Conservation (phyloP, 53 echinoderm and acorn worm genomes). For the Mesocentrotus franciscanus region DNA sequence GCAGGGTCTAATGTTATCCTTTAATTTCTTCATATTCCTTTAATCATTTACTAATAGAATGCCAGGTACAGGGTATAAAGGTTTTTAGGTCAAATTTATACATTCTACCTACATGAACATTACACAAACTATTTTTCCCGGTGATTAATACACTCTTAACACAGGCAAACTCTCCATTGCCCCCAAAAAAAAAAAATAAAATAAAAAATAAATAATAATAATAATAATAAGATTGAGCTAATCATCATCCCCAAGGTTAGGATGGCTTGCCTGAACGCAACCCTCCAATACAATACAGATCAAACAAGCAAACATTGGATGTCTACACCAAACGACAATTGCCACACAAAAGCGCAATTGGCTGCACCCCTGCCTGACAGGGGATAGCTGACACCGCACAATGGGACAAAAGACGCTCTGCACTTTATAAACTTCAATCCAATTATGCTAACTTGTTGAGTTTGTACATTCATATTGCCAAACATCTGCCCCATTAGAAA, state of each 20-base stretch:
- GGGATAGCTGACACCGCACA: not conserved
- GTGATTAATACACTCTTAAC: too few species aligned
- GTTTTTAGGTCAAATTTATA: too few species aligned
- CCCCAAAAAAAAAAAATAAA: not conserved
- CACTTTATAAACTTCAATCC: conserved; percentile 33
- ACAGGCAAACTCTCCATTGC: too few species aligned
- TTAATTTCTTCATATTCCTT: too few species aligned
- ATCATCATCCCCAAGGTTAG: conserved; percentile 2
- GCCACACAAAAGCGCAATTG: conserved; percentile 16
- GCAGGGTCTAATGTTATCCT: too few species aligned
- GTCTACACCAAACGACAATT: not conserved
- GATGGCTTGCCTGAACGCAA: not conserved
- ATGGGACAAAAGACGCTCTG: conserved; percentile 1
- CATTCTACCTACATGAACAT: too few species aligned
- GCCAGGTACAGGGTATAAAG: too few species aligned
- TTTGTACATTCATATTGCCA: not conserved
- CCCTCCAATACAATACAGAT: not conserved
- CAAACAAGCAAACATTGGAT: conserved; percentile 29
- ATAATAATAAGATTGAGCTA: not conserved
- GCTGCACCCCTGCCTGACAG: not conserved
- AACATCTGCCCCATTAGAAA: conserved; percentile 29
- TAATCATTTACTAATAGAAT: too few species aligned
- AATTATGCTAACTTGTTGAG: conserved; percentile 20
- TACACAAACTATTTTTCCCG: too few species aligned
- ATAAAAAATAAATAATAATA: not conserved